Evolutionary conservation across 2,113 vertebrate species (phyloP).

Genomic region (Pseudorhombus dupliciocellatus): DNA sequence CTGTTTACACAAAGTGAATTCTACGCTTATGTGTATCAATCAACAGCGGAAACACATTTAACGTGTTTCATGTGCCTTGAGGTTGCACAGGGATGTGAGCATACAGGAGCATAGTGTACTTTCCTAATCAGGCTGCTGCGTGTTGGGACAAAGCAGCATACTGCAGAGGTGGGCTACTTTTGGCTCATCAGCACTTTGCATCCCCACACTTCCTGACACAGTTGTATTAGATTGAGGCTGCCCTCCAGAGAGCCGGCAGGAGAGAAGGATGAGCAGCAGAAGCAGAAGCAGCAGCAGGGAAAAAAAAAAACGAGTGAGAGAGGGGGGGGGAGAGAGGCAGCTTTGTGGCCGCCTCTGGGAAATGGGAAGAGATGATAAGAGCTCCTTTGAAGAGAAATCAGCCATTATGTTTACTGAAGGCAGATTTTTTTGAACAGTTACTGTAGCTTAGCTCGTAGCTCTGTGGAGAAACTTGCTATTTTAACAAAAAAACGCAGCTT

Average conservation of each 20-base stretch:
- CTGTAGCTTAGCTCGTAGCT: conserved; percentile 50
- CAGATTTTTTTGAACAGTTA: conserved; percentile 57
- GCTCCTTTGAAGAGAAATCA: conserved; percentile 76
- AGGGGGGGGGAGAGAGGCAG: conserved; percentile 39
- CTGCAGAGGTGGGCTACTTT: conserved; percentile 79
- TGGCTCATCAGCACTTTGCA: conserved; percentile 81
- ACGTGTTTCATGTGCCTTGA: conserved; percentile 29
- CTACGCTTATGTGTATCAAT: too few species aligned
- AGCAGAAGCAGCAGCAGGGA: conserved; percentile 51
- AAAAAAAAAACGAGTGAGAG: conserved; percentile 12
- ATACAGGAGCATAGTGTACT: conserved; percentile 51
- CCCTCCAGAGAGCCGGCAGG: conserved; percentile 70
- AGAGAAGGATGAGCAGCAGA: conserved; percentile 72
- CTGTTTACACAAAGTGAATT: neutral
- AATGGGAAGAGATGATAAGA: conserved; percentile 72
- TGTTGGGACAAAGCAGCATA: conserved; percentile 64
- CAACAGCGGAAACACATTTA: conserved; percentile 13
- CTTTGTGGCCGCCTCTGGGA: conserved; percentile 76
- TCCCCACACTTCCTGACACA: conserved; percentile 81
- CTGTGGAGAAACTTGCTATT: conserved; percentile 51
- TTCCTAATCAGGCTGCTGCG: conserved; percentile 69
- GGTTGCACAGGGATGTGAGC: conserved; percentile 41
- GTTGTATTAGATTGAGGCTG: conserved; percentile 79
- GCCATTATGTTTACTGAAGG: conserved; percentile 78
- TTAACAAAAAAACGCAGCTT: conserved; percentile 53